Conservation (phyloP, 2,797 vertebrate species). For the Pipistrellus kuhlii region DNA sequence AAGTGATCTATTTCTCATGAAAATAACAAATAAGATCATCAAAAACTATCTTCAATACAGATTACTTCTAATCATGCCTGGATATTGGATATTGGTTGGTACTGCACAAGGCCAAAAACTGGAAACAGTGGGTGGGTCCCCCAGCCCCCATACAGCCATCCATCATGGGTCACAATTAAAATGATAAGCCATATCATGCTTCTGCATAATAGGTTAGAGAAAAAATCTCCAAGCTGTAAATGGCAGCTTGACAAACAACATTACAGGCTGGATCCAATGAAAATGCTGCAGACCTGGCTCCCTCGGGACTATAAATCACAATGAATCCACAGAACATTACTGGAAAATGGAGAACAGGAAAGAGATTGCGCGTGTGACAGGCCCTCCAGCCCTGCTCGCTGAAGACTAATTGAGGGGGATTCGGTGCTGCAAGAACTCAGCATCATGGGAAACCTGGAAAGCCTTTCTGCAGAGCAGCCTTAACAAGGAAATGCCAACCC, state of each 20-base stretch:
- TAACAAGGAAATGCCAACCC: neutral
- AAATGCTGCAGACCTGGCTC: constrained; percentile 42
- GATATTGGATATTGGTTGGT: neutral
- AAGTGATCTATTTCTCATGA: constrained; percentile 12
- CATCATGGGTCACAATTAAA: neutral
- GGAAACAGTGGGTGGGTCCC: neutral
- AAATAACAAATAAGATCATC: constrained; percentile 29
- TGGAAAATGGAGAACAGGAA: constrained; percentile 51
- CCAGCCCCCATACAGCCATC: neutral
- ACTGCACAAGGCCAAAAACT: neutral
- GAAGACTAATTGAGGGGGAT: neutral
- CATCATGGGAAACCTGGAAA: neutral
- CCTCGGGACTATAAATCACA: constrained; percentile 60
- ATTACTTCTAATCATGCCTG: neutral
- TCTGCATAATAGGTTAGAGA: constrained; percentile 67
- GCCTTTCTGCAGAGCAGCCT: neutral
- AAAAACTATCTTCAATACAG: neutral
- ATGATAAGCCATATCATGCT: neutral
- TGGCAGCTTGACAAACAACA: constrained; percentile 71
- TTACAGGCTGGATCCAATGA: constrained; percentile 57
- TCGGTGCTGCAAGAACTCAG: neutral
- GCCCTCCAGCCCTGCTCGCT: neutral
- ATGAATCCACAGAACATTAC: constrained; percentile 15
- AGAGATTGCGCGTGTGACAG: neutral
- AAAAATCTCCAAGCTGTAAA: constrained; percentile 57